Conservation (phyloP, 2,113 vertebrate species). For the Penelope pileata region DNA sequence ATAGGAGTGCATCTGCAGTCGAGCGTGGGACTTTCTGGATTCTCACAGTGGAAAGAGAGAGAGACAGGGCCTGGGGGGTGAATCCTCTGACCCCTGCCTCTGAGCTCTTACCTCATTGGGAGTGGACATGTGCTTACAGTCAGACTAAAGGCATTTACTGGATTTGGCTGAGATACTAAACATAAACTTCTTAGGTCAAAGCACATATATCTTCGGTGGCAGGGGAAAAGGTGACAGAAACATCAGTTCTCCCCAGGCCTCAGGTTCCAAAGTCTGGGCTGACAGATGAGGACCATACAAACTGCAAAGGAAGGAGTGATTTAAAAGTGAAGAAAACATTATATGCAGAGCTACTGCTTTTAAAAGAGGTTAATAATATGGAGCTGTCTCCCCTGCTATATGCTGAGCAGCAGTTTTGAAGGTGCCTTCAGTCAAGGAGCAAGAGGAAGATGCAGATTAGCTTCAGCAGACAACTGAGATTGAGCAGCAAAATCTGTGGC, state of each 20-base stretch:
- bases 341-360: neutral
- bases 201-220: neutral
- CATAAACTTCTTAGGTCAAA: neutral
- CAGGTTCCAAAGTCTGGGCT: neutral
- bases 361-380: neutral
- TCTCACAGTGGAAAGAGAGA: neutral
- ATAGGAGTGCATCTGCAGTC: neutral
- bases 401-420: neutral
- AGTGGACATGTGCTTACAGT: fast-evolving
- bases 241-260: neutral
- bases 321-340: neutral
- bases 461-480: slow-evolving; percentile 13
- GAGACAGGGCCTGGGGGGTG: neutral
- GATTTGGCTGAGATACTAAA: neutral
- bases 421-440: neutral
- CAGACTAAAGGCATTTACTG: neutral
- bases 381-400: neutral
- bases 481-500: slow-evolving; percentile 40
- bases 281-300: neutral
- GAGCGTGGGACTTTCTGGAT: neutral
- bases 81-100: neutral
- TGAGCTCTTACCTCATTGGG: neutral
- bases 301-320: neutral
- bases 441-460: neutral
- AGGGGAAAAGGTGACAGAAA: neutral